Evolutionary conservation across 2,113 vertebrate species (phyloP), one percentile per base, ranked within the genome.

Genomic region (Pachyramphus minor): DNA sequence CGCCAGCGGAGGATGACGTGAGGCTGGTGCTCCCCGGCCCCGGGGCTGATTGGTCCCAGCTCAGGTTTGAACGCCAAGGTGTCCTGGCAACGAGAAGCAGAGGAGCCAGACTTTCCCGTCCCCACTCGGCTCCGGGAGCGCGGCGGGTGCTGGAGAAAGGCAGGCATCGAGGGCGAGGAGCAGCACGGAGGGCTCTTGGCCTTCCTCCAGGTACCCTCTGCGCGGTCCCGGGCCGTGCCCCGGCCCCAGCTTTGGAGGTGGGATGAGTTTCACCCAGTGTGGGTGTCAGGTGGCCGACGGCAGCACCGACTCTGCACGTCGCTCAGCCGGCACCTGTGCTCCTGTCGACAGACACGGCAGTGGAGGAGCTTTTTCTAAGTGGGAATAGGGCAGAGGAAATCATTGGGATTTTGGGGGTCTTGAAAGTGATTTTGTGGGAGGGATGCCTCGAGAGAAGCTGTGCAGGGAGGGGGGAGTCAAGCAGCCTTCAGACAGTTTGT

Each of bases 51-150:
- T 97, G 97, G 96, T 94, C 95, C 88, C 67, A 9, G 95, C 95
- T 91, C 89, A 72, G 83, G 96, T 97, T 97, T 96, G 97, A 97
- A 98, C 84, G 93, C 92, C 74, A 86, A 91, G 95, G 96, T 97
- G 97, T 84, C 97, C 97, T 97, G 96, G 97, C 96, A 98, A 97
- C 97, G 87, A 33, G 79, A 62, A 95, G 92, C 95, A 27, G 89
- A 82, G 84, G 58, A 92, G 85, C 66, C 89, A 89, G 94, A 50
- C 94, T 93, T 93, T 30, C 23, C 66, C 33, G 30, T 76, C 66
- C 75, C 22, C 17, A 0, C 55, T 33, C 12, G 6, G 68, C 67
- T 47, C 39, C 4, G 63, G 69, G 33, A 93, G 89, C 27, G 7
- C 69, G 22, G 47, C 53, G 77, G 58, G 68, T 0, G 73, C 80